A percentile compares a stretch with the other conserved stretches of the same genome.
Conservation (phyloP, 1,140 invertebrate species). For the Camponotus vicinus region DNA sequence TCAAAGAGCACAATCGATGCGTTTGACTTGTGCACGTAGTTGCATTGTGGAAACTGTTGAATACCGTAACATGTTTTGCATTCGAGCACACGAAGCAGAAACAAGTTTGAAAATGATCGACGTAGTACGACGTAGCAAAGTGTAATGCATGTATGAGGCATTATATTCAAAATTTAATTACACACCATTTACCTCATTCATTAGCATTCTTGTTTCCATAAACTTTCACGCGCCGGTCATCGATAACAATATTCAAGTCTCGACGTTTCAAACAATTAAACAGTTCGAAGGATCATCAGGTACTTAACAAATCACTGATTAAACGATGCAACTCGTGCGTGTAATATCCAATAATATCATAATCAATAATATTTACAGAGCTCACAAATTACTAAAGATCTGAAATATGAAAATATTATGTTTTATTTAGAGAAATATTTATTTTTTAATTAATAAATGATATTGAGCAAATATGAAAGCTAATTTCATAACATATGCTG, state of each 20-base stretch:
- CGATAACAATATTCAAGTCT: conserved; percentile 17
- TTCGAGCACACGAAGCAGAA: conserved; percentile 13
- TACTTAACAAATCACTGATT: conserved; percentile 13
- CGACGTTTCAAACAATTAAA: conserved; percentile 19
- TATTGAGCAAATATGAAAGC: not conserved
- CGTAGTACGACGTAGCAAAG: not conserved
- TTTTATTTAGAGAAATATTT: not conserved
- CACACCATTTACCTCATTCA: conserved; percentile 36
- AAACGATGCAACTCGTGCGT: not conserved
- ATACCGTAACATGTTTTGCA: conserved; percentile 20
- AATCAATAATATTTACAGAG: not conserved
- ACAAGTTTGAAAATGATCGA: conserved; percentile 46
- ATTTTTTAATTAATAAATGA: not conserved
- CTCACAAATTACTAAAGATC: not conserved
- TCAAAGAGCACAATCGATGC: conserved; percentile 39
- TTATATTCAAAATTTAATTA: conserved; percentile 55
- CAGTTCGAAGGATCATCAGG: conserved; percentile 2
- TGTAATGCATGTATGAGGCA: not conserved
- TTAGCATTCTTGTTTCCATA: conserved; percentile 22
- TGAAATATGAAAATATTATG: not conserved
- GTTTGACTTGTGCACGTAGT: conserved; percentile 31
- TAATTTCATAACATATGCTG: not conserved
- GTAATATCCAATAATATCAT: not conserved
- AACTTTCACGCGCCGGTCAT: not conserved
- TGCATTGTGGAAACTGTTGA: conserved; percentile 50